Evolutionary conservation across 1,140 invertebrate genomes (phyloP).

Genomic region (Saccostrea glomerata): DNA sequence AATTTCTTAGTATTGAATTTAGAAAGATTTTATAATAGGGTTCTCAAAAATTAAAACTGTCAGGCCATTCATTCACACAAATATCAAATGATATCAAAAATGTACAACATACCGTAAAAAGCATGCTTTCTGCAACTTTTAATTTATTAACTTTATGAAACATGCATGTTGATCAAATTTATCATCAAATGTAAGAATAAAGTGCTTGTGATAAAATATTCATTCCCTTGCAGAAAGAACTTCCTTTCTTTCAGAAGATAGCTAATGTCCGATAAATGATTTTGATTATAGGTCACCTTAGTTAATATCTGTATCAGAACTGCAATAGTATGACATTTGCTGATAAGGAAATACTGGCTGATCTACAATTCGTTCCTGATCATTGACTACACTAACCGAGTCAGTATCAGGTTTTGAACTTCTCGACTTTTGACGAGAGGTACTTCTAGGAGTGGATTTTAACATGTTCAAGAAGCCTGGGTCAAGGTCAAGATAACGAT

Average conservation of each 20-base stretch:
- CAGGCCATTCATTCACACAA: slow-evolving; percentile 35
- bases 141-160: neutral
- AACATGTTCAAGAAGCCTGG: neutral
- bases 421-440: slow-evolving; percentile 5
- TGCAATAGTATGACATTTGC: slow-evolving; percentile 23
- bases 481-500: slow-evolving; percentile 16
- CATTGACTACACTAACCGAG: neutral
- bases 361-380: slow-evolving; percentile 9
- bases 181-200: neutral
- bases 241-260: neutral
- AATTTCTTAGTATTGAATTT: neutral
- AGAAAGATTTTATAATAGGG: neutral
- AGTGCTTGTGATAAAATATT: neutral
- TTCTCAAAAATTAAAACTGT: neutral
- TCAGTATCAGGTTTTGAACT: neutral
- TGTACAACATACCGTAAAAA: neutral
- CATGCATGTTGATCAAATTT: neutral
- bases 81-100: neutral
- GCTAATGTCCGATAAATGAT: neutral
- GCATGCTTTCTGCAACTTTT: slow-evolving; percentile 26
- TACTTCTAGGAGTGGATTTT: neutral
- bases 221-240: neutral
- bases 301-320: slow-evolving; percentile 23
- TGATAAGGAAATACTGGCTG: slow-evolving; percentile 9
- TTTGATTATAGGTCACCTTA: neutral